Evolutionary conservation across 2,797 vertebrate species (phyloP), one percentile per base, ranked within the genome.

Genomic region (Zalophus californianus): DNA sequence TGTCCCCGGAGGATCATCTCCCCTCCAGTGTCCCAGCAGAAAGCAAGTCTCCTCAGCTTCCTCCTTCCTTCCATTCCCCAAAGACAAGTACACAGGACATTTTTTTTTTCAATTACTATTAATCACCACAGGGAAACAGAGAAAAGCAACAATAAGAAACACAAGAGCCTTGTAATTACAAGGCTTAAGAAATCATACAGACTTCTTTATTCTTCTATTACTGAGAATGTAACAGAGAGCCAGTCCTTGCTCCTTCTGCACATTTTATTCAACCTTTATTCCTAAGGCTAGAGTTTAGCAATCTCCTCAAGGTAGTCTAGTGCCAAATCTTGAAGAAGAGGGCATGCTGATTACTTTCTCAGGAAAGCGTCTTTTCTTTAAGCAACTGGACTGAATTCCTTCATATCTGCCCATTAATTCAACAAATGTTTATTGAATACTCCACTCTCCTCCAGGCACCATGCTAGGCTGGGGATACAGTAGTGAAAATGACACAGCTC

Each of bases 81-180:
- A 95, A 97, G 92, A 96, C 78, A 56, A n/a, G 32, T 23, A 27
- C 60, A 72, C n/a, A 79, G 27, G 50, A 93, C 32, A 77, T 56
- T 91, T 60, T 48, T 41, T 86, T 27, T 54, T 29, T 91, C 38
- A 91, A 95, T 70, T 48, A 77, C 62, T 94, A 82, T 90, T 97
- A 97, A 90, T 97, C 89, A 96, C 48, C 38, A 83, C 6, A 77
- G 82, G 79, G 52, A 96, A 96, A 79, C 13, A 86, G 54, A 96
- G 94, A 90, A 96, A 97, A 85, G 20, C 29, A 96, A 68, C 92
- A 89, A 77, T 80, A 77, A 87, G 72, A 93, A 90, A 78, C 35
- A 64, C 84, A 87, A 48, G 58, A 38, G 77, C n/a, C 66, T 68
- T 68, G n/a, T 68, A 90, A 78, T 93, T 85, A 7, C 4, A 48